These are phyloP conservation scores for Bubo blakistoni DNA, from an alignment of 2,113 vertebrate species.

Conservation along the genomic window DNA sequence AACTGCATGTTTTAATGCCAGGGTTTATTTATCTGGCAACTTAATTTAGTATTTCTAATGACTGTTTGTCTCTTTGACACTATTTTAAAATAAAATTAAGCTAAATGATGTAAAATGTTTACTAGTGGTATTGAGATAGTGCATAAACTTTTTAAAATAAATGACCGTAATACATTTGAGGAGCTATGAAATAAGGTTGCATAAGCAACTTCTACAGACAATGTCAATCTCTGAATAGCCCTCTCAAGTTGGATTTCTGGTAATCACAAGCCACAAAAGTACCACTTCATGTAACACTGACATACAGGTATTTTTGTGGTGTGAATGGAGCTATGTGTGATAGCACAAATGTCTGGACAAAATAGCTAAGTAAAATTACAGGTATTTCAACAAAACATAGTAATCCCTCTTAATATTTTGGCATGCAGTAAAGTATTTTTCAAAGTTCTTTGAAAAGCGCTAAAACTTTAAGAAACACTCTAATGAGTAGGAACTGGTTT, in stretches of 20 bases:
- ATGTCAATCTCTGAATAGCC: not conserved
- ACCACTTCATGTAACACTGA: not conserved
- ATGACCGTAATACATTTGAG: not conserved
- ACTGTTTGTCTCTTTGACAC: not conserved
- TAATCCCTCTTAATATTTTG: not conserved
- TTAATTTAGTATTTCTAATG: not conserved
- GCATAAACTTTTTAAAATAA: not conserved
- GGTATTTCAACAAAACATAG: not conserved
- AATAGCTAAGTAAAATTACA: not conserved
- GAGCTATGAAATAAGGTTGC: not conserved
- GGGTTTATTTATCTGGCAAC: not conserved
- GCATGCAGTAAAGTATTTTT: not conserved
- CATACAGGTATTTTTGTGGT: not conserved
- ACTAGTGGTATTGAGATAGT: not conserved
- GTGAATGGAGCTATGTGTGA: not conserved
- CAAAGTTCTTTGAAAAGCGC: not conserved
- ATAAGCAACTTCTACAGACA: not conserved
- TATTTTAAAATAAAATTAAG: not conserved
- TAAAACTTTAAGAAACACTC: not conserved
- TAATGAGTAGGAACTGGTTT: not conserved
- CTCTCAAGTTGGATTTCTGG: not conserved
- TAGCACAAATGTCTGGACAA: not conserved
- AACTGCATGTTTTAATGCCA: not conserved
- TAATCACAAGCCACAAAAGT: not conserved
- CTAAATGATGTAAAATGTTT: not conserved